Base-by-base conservation (phyloP, 2,888 invertebrate species). In the Dendrolimus houi region DNA sequence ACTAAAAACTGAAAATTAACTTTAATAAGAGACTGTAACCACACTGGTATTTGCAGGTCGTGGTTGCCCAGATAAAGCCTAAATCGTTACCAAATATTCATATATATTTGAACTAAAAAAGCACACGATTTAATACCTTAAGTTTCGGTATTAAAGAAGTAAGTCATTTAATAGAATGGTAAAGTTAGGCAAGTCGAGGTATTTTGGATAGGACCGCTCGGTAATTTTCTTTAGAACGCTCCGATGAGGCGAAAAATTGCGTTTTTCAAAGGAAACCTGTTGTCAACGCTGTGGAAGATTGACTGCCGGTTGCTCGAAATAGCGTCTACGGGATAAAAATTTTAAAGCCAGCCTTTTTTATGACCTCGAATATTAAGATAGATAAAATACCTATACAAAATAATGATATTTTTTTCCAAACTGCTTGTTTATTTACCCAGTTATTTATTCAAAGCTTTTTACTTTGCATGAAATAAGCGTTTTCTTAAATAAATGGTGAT, bases 211-310 rank as follows among this genome's bases (percentile, higher is more conserved):
- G 68, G 66, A 64, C 65, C 74, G 74, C 71, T 74, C 77, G 81
- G 78, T 82, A 84, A 86, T 85, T 85, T 86, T 88, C 85, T 85
- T 87, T 81, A 75, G 73, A 81, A 75, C 83, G 87, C 82, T 87
- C 79, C 81, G 78, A 70, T 88, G 86, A 75, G 69, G 81, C 82
- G 86, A 83, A 81, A 82, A 87, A 86, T 84, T 85, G 82, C 75
- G 78, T 84, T 83, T 86, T 87, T 85, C 81, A 85, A 85, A 83
- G 80, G 77, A 78, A 53, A 74, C 56, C 47, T 63, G 72, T 71
- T 73, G 65, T 69, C 69, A 68, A 69, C 67, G 62, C 68, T 72
- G 69, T 72, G 69, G 70, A 75, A 76, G 71, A 75, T 72, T 75
- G 68, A 65, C 61, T 67, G 66, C 64, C 59, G 62, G 61, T 61